Percentiles rank a stretch among this genome's conserved stretches.
phyloP scores from a whole-genome alignment of 2,888 invertebrate species.

The Esperia sulphurella region DNA sequence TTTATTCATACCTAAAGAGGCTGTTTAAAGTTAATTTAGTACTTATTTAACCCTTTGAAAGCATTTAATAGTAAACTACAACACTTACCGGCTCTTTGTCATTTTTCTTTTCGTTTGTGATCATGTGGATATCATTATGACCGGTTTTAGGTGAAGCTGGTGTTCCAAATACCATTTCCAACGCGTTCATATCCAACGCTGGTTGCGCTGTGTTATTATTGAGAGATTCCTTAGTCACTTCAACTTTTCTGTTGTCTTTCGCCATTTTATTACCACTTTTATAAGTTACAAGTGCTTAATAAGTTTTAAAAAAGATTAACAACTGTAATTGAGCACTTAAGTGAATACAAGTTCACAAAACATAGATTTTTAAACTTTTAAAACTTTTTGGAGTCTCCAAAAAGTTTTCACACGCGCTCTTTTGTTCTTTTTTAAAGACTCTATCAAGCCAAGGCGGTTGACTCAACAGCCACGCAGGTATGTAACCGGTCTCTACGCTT shows the following conservation, averaged over 20 bases:
- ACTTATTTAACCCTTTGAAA: no score
- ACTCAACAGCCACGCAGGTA: no score
- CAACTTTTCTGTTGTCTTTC: constrained; percentile 26
- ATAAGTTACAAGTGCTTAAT: neutral
- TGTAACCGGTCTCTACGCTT: neutral
- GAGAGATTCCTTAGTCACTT: constrained; percentile 28
- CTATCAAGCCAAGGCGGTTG: no score
- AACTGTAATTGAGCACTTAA: no score
- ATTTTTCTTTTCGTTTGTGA: constrained; percentile 33
- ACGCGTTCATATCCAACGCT: constrained; percentile 33
- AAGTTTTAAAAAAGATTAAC: no score
- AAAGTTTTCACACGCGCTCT: no score
- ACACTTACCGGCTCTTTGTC: constrained; percentile 26
- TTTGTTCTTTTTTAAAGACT: no score
- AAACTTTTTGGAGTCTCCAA: no score
- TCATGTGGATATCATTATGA: constrained; percentile 27
- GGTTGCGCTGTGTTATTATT: constrained; percentile 6
- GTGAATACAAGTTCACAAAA: no score
- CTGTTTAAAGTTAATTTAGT: no score
- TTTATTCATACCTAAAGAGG: no score
- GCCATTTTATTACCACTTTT: constrained; percentile 13
- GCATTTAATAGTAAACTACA: neutral
- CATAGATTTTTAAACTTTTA: no score
- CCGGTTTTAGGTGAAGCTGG: constrained; percentile 26
- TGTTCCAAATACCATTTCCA: constrained; percentile 57